Percentiles rank a stretch among this genome's conserved stretches.
Conservation (phyloP, 2,113 vertebrate species). For the Cavia porcellus region DNA sequence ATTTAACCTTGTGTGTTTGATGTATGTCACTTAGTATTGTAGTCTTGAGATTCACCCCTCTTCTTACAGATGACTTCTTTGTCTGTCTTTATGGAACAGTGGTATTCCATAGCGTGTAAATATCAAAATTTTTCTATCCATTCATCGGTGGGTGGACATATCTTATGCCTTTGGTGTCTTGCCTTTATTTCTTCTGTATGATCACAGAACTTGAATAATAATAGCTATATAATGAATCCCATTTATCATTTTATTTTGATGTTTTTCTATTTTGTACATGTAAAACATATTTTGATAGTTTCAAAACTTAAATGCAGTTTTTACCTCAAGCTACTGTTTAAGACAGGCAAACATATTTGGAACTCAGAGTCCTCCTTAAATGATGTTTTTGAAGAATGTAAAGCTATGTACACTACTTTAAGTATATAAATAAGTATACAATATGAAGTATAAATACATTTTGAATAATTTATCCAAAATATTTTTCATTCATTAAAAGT, state of each 20-base stretch:
- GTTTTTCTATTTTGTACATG: not conserved
- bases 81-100: not conserved
- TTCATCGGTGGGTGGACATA: not conserved
- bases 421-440: not conserved
- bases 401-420: not conserved
- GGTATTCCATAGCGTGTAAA: not conserved
- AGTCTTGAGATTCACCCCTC: not conserved
- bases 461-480: not conserved
- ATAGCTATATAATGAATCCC: not conserved
- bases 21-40: not conserved
- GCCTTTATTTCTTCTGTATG: not conserved
- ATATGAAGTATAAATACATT: not conserved
- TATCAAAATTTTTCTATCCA: not conserved
- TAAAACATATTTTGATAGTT: not conserved
- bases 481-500: not conserved
- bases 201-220: not conserved
- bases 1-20: not conserved
- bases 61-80: not conserved
- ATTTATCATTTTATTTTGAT: not conserved
- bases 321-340: not conserved
- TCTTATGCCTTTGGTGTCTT: not conserved
- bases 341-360: not conserved
- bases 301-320: not conserved
- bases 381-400: not conserved
- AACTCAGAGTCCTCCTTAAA: fast-evolving